Base-by-base conservation (phyloP, 2,113 vertebrate genomes). In the Platysternon megacephalum region DNA sequence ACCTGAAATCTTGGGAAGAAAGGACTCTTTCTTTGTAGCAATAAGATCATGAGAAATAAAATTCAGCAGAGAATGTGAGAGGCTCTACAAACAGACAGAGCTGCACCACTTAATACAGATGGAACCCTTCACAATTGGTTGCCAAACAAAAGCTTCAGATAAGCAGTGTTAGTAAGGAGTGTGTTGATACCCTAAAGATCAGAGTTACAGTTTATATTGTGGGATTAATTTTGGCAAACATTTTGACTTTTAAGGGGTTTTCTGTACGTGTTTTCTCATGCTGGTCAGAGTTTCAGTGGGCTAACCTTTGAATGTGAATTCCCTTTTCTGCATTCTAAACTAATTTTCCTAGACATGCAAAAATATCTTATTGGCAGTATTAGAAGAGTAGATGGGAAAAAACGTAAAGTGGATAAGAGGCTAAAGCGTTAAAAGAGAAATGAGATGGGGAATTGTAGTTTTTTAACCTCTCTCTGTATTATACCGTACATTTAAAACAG, bases 1-100 rank as follows among this genome's bases (percentile, higher is more conserved):
- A 68, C 19, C 80, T 78, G 48, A 87, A 81, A 14, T 51, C 65
- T 84, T 87, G 87, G 17, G 86, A 56, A 91, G 84, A 91, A 92
- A 90, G 74, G 82, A 92, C 89, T 82, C 90, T 89, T 84, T 94
- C 91, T 91, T 93, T 92, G 48, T 49, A 94, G 86, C 72, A 95
- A 68, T 92, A 89, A 94, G 44, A 49, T 97, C 97, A 95, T 87
- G 81, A 95, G 93, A 94, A 91, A 88, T 87, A 91, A 79, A 76
- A 48, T 85, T 42, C 7, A 84, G 82, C 35, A 82, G 81, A 32
- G 82, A 89, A 82, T 91, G 79, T 91, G 84, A 58, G 55, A 95
- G 61, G 79, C 80, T 82, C 0, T 78, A 0, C 48, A 95, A 52
- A 78, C 94, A 94, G 94, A 78, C 52, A 51, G 24, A 87, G 82